Conservation (phyloP, 2,888 invertebrate species). For the Himalopsyche kuldschensis region DNA sequence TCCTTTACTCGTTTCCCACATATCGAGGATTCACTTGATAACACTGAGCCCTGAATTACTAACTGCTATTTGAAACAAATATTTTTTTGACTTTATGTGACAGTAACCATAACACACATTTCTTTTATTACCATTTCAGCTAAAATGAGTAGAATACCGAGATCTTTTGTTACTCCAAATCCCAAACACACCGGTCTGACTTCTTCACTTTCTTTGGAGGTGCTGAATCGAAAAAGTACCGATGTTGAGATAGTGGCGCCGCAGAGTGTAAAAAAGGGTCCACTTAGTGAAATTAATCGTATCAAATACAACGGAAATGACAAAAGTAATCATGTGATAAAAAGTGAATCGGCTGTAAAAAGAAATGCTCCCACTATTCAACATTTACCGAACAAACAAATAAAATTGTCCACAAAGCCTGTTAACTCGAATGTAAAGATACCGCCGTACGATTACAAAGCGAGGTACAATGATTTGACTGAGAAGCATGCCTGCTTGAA, state of each 20-base stretch:
- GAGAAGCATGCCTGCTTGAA: slow-evolving; percentile 63
- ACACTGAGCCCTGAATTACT: too few relatives aligned
- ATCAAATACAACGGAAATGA: not conserved
- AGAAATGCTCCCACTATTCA: slow-evolving; percentile 20
- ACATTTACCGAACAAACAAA: slow-evolving; percentile 25
- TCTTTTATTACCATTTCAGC: slow-evolving; percentile 1
- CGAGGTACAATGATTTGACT: slow-evolving; percentile 62
- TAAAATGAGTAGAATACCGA: slow-evolving; percentile 35
- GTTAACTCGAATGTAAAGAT: slow-evolving; percentile 57
- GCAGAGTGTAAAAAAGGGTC: not conserved
- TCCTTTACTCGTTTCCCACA: too few relatives aligned
- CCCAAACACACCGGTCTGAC: slow-evolving; percentile 7
- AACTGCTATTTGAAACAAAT: too few relatives aligned
- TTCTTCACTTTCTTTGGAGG: slow-evolving; percentile 13
- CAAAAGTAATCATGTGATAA: not conserved
- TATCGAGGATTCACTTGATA: too few relatives aligned
- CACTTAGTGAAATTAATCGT: slow-evolving; percentile 12
- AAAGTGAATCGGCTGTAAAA: slow-evolving; percentile 5
- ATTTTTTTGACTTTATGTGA: too few relatives aligned
- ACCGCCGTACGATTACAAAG: slow-evolving; percentile 67
- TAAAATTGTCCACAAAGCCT: slow-evolving; percentile 51
- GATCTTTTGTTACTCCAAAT: slow-evolving; percentile 29
- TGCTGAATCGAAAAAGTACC: not conserved
- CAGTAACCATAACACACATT: too few relatives aligned
- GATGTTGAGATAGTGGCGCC: not conserved